phyloP scores from a whole-genome alignment of 2,113 vertebrate genomes.

The Apus apus region DNA sequence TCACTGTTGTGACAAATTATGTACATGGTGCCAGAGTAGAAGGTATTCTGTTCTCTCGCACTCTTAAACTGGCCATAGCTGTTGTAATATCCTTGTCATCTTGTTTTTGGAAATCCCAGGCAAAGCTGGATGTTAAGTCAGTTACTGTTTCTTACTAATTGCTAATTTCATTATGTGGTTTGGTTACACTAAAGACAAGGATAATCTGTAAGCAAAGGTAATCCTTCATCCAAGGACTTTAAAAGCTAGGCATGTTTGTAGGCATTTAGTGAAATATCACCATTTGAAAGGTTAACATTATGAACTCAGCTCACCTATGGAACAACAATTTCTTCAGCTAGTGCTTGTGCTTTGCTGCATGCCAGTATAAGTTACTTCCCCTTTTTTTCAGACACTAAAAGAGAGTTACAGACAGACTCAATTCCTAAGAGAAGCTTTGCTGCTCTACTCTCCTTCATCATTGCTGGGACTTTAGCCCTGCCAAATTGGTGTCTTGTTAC shows the following conservation, averaged over 20 bases:
- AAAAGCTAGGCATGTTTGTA: background rate
- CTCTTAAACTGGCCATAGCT: background rate
- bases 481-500: background rate
- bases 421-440: background rate
- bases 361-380: background rate
- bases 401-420: background rate
- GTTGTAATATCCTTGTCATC: background rate
- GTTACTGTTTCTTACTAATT: background rate
- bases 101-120: background rate
- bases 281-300: background rate
- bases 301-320: background rate
- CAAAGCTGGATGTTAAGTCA: background rate
- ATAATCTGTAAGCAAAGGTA: background rate
- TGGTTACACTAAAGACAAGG: background rate
- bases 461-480: background rate
- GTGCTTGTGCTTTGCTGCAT: background rate
- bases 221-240: background rate
- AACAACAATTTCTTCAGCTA: background rate
- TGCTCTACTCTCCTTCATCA: background rate
- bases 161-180: background rate
- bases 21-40: background rate
- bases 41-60: background rate
- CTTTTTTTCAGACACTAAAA: background rate
- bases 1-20: background rate
- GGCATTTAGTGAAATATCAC: background rate